Evolutionary conservation across 2,113 vertebrate genomes (phyloP).

Genomic region (Centrocercus urophasianus): DNA sequence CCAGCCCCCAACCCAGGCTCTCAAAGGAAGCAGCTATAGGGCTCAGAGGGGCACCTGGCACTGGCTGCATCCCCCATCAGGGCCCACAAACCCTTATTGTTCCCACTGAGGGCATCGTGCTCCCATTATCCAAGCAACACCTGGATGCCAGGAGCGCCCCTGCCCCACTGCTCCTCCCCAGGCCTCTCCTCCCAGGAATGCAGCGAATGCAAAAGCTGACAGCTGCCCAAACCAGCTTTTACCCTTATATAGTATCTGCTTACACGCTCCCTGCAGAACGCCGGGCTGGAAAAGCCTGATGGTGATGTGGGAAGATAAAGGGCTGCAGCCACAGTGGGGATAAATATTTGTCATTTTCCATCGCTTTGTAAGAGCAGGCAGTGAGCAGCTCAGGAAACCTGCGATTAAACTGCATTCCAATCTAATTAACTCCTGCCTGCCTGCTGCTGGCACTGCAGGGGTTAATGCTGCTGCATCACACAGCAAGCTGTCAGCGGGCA

Average conservation of each 20-base stretch:
- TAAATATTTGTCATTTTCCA: conserved; percentile 64
- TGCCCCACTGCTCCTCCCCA: background rate
- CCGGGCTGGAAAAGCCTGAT: background rate
- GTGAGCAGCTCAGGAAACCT: background rate
- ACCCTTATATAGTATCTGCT: conserved; percentile 37
- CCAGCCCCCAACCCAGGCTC: background rate
- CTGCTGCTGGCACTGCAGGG: background rate
- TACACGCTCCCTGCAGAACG: background rate
- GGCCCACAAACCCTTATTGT: accelerated
- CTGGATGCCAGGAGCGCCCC: background rate
- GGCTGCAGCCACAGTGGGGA: background rate
- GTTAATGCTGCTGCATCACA: background rate
- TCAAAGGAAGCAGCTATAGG: background rate
- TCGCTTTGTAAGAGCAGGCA: conserved; percentile 14
- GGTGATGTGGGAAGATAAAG: conserved; percentile 33
- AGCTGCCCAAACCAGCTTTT: conserved; percentile 49
- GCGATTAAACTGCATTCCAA: conserved; percentile 4
- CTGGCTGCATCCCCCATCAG: background rate
- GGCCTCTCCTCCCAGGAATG: conserved; percentile 41
- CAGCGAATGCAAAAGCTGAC: background rate
- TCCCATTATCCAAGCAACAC: background rate
- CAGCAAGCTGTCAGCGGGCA: background rate
- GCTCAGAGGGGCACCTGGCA: background rate
- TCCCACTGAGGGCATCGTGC: accelerated
- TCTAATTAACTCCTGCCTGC: background rate